Percentiles rank a stretch among this genome's conserved stretches.
phyloP scores from a whole-genome alignment of 2,113 vertebrate species.

The Lophius piscatorius region DNA sequence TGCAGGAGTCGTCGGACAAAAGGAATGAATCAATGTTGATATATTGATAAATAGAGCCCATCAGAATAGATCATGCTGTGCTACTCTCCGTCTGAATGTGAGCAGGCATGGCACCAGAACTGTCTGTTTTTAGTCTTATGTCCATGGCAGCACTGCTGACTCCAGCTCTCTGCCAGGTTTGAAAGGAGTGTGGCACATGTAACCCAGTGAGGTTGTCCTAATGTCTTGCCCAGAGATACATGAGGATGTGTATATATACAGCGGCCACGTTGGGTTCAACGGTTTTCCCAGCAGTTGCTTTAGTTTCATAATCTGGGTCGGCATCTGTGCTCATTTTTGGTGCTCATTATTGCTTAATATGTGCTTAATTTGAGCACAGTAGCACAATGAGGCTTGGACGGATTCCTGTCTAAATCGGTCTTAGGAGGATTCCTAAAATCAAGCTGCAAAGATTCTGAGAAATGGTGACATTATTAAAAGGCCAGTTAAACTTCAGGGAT shows the following conservation, averaged over 20 bases:
- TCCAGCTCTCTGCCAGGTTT: conserved; percentile 49
- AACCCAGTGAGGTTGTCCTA: conserved; percentile 41
- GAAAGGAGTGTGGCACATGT: conserved; percentile 47
- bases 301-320: too few relatives aligned
- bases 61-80: conserved; percentile 60
- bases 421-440: conserved; percentile 16
- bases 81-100: conserved; percentile 22
- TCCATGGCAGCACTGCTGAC: conserved; percentile 28
- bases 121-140: conserved; percentile 44
- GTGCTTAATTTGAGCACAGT: too few relatives aligned
- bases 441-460: background rate
- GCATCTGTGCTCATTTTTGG: background rate
- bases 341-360: too few relatives aligned
- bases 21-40: conserved; percentile 74
- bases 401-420: conserved; percentile 9
- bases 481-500: too few relatives aligned
- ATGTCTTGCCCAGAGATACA: conserved; percentile 20
- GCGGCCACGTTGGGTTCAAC: conserved; percentile 19
- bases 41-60: conserved; percentile 64
- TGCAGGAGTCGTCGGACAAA: conserved; percentile 56
- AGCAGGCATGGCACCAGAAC: conserved; percentile 27
- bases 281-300: background rate
- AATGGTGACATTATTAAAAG: too few relatives aligned
- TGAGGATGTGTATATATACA: conserved; percentile 21
- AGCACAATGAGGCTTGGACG: too few relatives aligned